phyloP scores from a whole-genome alignment of 2,113 vertebrate genomes.

The Calidris pygmaea region DNA sequence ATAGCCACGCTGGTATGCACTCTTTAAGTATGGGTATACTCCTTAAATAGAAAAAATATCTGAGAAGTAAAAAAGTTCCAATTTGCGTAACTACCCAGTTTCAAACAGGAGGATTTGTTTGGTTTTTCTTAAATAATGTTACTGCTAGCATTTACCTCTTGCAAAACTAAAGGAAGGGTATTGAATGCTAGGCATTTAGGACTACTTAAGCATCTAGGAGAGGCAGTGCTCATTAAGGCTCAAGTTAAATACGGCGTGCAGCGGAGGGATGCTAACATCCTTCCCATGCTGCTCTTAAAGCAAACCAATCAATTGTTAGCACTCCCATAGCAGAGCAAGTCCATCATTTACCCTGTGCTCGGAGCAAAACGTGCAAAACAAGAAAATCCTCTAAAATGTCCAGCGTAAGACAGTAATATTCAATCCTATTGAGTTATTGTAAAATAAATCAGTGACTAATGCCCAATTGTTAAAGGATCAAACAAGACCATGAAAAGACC shows the following conservation, averaged over 20 bases:
- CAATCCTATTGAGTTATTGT: slow-evolving; percentile 65
- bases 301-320: slow-evolving; percentile 65
- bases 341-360: slow-evolving; percentile 51
- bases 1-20: not conserved
- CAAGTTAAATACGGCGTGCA: slow-evolving; percentile 55
- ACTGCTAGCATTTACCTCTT: not conserved
- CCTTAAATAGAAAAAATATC: not conserved
- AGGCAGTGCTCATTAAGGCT: slow-evolving; percentile 62
- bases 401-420: slow-evolving; percentile 44
- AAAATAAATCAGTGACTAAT: slow-evolving; percentile 76
- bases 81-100: not conserved
- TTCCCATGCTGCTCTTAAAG: slow-evolving; percentile 63
- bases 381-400: slow-evolving; percentile 57
- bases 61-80: not conserved
- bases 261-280: slow-evolving; percentile 48
- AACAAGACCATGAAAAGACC: slow-evolving; percentile 70
- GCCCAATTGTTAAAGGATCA: slow-evolving; percentile 76
- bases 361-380: slow-evolving; percentile 54
- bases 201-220: slow-evolving; percentile 29
- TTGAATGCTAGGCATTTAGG: not conserved
- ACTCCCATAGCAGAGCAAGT: slow-evolving; percentile 27
- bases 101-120: not conserved
- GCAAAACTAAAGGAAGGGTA: not conserved
- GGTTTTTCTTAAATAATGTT: not conserved
- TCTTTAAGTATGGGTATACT: not conserved